A percentile compares a stretch with the other conserved stretches of the same genome.
Evolutionary conservation across 2,797 vertebrate species (phyloP).

Genomic region (Triplophysa bombifrons): DNA sequence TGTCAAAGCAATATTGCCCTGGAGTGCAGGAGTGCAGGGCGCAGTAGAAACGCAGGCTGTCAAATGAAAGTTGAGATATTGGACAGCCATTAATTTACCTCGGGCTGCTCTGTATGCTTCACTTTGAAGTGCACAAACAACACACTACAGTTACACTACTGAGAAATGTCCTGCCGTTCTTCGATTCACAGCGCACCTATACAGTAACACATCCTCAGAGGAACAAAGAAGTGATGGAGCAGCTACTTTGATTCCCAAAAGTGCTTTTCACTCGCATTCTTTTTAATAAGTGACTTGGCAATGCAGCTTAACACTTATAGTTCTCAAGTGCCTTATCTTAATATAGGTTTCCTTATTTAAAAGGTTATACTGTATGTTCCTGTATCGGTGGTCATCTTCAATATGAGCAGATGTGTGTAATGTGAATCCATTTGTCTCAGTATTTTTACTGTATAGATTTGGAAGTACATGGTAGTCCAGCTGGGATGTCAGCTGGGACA

Average conservation of each 20-base stretch:
- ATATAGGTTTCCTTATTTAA: background rate
- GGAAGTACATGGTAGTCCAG: too few species aligned
- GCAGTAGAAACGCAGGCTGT: conserved; percentile 21
- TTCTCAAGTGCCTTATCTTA: background rate
- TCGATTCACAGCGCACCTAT: background rate
- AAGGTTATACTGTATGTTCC: too few species aligned
- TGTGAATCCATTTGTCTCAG: too few species aligned
- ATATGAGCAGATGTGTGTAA: background rate
- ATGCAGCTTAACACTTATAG: too few species aligned
- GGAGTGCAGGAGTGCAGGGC: conserved; percentile 24
- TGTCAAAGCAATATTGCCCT: conserved; percentile 21
- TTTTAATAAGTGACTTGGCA: too few species aligned
- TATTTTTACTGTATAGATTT: too few species aligned
- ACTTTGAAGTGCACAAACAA: conserved; percentile 49
- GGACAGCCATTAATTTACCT: conserved; percentile 37
- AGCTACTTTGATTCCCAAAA: background rate
- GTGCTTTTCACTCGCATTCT: background rate
- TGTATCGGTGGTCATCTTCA: background rate
- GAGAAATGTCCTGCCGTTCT: conserved; percentile 1
- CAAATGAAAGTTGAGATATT: conserved; percentile 36
- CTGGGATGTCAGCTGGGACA: too few species aligned
- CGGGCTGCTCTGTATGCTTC: conserved; percentile 23
- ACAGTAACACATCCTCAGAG: conserved; percentile 2
- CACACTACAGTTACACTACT: conserved; percentile 36
- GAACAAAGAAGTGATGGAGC: conserved; percentile 17